Evolutionary conservation across 2,113 vertebrate genomes (phyloP).

Genomic region (Malurus alboscapulatus): DNA sequence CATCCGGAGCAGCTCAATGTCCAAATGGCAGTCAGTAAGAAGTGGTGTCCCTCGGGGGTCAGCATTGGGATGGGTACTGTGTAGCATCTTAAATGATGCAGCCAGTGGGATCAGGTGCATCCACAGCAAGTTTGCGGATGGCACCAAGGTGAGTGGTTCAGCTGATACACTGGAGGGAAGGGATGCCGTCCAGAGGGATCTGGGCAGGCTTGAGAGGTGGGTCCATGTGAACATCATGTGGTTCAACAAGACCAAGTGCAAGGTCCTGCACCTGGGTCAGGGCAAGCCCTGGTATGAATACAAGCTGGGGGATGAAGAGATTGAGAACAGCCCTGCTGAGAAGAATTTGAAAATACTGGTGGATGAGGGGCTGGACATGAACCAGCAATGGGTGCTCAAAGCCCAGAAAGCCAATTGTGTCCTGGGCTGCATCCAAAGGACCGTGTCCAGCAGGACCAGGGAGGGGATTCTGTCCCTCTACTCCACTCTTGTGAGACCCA

Average conservation of each 20-base stretch:
- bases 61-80: accelerated
- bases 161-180: not conserved
- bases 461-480: not conserved
- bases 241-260: not conserved
- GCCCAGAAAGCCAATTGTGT: not conserved
- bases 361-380: not conserved
- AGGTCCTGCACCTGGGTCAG: accelerated
- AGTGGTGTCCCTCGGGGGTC: not conserved
- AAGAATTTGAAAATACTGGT: not conserved
- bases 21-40: not conserved
- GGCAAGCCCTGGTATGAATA: not conserved
- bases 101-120: not conserved
- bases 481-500: not conserved
- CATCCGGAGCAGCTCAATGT: not conserved
- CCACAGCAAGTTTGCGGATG: not conserved
- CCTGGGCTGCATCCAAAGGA: not conserved
- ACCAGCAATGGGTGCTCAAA: not conserved
- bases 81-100: not conserved
- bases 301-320: not conserved
- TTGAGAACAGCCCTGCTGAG: not conserved
- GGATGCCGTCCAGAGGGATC: not conserved
- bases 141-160: not conserved
- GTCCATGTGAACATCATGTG: not conserved
- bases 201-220: not conserved
- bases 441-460: accelerated